Evolutionary conservation across 1,140 invertebrate genomes (phyloP), one percentile per base, ranked within the genome.

Genomic region (Sitodiplosis mosellana): DNA sequence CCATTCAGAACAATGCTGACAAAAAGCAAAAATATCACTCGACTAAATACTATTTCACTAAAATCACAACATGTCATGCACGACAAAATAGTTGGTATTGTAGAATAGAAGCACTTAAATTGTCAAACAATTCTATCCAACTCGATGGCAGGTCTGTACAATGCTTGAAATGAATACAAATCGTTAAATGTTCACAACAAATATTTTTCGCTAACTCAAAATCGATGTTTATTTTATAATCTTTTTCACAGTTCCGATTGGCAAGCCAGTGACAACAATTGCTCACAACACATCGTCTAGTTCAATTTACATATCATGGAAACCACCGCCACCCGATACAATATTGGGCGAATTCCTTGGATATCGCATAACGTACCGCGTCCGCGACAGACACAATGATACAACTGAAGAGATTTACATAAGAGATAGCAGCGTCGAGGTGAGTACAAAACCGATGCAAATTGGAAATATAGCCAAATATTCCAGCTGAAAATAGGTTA

Each of bases 301-400:
- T 22, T 75, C 78, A 33, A 71, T 85, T 49, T 76, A 76, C 56
- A 71, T 85, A 53, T 72, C 76, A 48, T 84, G 81, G 81, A 71
- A 74, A 53, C 71, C 80, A 45, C 81, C 81, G 50, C 70, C 69
- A 33, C 64, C 66, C 34, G 72, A 76, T 55, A 79, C 78, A 45
- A 78, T 84, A 56, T 73, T 83, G 55, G 81, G 81, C n/a, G 81
- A 84, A 64, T 84, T 84, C 62, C 67, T 83, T 10, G 81, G 81
- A 48, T 84, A 84, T 63, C 69, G 76, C 50, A 76, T 83, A 47
- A 72, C 77, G 37, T 81, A 79, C 65, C 65, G 73, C 48, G 77
- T 74, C 46, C 67, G 76, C 49, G 75, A 77, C 56, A 68, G 69
- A 54, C 66, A 65, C 50, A 59, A 67, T 18, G 70, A 74, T 45